Base-by-base conservation (phyloP, 2,113 vertebrate genomes). In the Orycteropus afer region DNA sequence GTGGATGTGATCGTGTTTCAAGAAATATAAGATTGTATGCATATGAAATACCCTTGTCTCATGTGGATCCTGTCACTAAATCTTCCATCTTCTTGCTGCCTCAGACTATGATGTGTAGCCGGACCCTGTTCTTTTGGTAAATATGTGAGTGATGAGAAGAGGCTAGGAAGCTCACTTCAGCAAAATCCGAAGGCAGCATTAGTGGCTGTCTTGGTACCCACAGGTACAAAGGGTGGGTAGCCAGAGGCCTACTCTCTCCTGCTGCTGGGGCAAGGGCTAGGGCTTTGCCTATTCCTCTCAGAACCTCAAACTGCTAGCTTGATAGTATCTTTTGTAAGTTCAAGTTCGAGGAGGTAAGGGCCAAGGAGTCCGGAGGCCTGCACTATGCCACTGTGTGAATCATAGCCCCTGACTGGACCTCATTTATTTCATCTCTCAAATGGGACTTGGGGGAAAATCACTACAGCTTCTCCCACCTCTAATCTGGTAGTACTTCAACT, bases 221-320 rank as follows among this genome's bases (percentile, higher is more conserved):
- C 0, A 0, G 11, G 37, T 14, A 34, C 32, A n/a, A 22, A 23
- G 4, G 0, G 0, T 25, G 65, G 23, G 25, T 17, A 23, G 27
- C 45, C 47, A 45, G 79, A 57, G 32, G 12, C 18, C 20, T 34
- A 18, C 1, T 9, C 14, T 9, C 7, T 42, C 37, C 15, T 57
- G 14, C 51, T 14, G 8, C 29, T 29, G 47, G 2, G 27, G 9
- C 1, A 18, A 0, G 37, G 18, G 71, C 3, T 22, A 4, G 20
- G 65, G 65, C 32, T 67, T 10, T 18, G 73, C 3, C 7, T 29
- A 20, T 5, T 17, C 18, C 22, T 45, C 6, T 0, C 6, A 11
- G 27, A 9, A 29, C 32, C 51, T n/a, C 76, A 69, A 63, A n/a
- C 42, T 67, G n/a, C 67, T 51, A n/a, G 47, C 29, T 63, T n/a